Evolutionary conservation across 1,140 invertebrate genomes (phyloP), one percentile per base, ranked within the genome.

Genomic region (Sipha flava): DNA sequence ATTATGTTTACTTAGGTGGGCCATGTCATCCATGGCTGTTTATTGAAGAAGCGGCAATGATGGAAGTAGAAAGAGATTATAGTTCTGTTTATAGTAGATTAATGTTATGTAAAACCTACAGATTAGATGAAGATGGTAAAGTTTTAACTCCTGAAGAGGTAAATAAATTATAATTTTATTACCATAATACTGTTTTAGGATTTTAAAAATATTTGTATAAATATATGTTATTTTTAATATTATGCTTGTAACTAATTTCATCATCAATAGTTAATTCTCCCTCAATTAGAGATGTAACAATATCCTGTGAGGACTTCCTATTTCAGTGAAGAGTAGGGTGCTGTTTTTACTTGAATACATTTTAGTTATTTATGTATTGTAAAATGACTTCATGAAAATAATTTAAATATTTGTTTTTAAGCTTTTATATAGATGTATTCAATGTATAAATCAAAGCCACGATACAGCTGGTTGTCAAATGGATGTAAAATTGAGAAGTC

Each of bases 1-100:
- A 43, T 64, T n/a, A 31, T 59, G 79, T 80, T 66, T 83, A 86
- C 82, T 83, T 88, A 83, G 95, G 95, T 79, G 93, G 94, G 14
- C 91, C 95, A 18, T 95, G 95, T 85, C 98, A 99, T 89, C 98
- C 98, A 0, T 99, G 98, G 98, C 86, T 98, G 16, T 99, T 99
- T 86, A 97, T 99, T 82, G 97, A 99, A 88, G 95, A 98, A 87
- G 95, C 96, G 34, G 95, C 97, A 21, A 94, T 91, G 37, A 90
- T 94, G 85, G 96, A 98, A 87, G 96, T 99, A 49, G 96, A 99
- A 86, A 94, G 95, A 86, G 96, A 99, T 86, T 98, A 98, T 85
- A 95, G 97, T 86, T 98, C 96, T 14, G 97, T 99, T 9, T 98
- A 99, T 84, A 98, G 97, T 84, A 89, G 97, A 83, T 87, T 99